Evolutionary conservation across 2,888 invertebrate genomes (phyloP).

Genomic region (Pterobdella sp.): DNA sequence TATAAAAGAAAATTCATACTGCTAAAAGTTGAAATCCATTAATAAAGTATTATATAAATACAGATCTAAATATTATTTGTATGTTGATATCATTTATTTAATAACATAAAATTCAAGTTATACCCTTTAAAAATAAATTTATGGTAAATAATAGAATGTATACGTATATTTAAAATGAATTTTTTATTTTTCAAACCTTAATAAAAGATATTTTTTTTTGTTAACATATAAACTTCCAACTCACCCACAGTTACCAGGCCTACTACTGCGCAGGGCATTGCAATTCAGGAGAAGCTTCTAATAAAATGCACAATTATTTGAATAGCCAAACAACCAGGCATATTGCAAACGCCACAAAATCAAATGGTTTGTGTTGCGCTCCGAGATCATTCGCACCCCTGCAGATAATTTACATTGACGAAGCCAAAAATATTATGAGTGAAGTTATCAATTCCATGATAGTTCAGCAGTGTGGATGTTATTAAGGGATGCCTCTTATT

Average conservation of each 20-base stretch:
- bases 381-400: background rate
- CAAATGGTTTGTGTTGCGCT: background rate
- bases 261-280: slow-evolving; percentile 10
- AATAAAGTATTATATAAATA: no score
- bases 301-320: background rate
- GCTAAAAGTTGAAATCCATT: no score
- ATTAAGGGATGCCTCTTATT: no score
- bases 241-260: background rate
- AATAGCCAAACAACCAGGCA: background rate
- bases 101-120: background rate
- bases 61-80: background rate
- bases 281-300: background rate
- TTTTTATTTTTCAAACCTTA: no score
- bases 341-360: background rate
- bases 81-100: background rate
- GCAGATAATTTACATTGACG: background rate
- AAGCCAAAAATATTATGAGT: background rate
- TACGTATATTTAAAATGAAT: no score
- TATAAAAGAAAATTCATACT: no score
- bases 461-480: background rate
- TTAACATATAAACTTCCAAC: background rate
- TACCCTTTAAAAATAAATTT: no score
- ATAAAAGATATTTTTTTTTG: no score
- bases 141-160: no score
- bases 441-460: slow-evolving; percentile 8